Base-by-base conservation (phyloP, 1,140 invertebrate genomes). In the Eurosta solidaginis region DNA sequence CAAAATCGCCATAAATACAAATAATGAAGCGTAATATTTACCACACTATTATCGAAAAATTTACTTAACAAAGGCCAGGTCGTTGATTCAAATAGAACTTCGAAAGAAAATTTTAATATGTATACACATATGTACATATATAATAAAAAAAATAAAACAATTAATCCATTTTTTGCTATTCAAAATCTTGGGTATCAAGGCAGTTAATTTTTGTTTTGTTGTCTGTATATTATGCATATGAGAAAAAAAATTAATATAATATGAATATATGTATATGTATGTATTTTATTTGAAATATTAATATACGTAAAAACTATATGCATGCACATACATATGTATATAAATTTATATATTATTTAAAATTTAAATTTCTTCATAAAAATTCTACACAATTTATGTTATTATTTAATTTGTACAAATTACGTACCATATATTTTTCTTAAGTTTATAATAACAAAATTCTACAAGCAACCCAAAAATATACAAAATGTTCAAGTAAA, bases 351-450 rank as follows among this genome's bases (percentile, higher is more conserved):
- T 49, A 52, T 20, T 49, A 22, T 40, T 20, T 77, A 52, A 52
- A 25, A 54, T 14, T 49, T 50, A 52, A 49, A 25, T 29, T 25
- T 59, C 44, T 9, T 17, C 17, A 77, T 77, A 77, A 42, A 49
- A 42, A 77, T n/a, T 29, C 4, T 33, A 52, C 29, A 20, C 25
- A 54, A 77, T 77, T 77, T 29, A 50, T 27, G n/a, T 68, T 68
- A 68, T 40, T 36, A 63, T 40, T 27, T 63, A 63, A 6, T 17
- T 10, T 22, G 12, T 68, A n/a, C n/a, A n/a, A n/a, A n/a, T n/a
- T n/a, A 45, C 17, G 42, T 33, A 45, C 29, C 29, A 25, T 47
- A 20, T 75, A 47, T 75, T 75, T 33, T 75, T 75, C 44, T 47
- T 75, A 47, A 25, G 20, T 33, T 27, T n/a, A 75, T 74, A 17